These are phyloP conservation scores for Napeogenes sylphis DNA, from an alignment of 2,888 invertebrate genomes.

Conservation along the genomic window DNA sequence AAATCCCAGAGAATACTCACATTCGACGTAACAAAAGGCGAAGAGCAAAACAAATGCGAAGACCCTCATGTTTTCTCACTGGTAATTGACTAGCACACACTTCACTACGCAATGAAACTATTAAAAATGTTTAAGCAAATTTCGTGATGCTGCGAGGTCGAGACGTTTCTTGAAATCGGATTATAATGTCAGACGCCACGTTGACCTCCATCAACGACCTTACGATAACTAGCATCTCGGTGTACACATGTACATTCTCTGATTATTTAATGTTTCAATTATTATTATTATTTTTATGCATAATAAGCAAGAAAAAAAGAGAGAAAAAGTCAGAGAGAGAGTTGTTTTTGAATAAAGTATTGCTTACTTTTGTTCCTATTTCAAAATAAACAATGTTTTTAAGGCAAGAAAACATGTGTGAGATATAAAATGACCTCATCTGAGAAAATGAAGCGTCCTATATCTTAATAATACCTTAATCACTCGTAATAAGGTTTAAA, in stretches of 20 bases:
- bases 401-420: background rate
- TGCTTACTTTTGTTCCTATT: too few relatives aligned
- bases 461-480: too few relatives aligned
- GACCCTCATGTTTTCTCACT: constrained; percentile 47
- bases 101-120: constrained; percentile 8
- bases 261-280: constrained; percentile 2
- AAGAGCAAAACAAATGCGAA: constrained; percentile 49
- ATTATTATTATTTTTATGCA: too few relatives aligned
- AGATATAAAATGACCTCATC: constrained; percentile 8
- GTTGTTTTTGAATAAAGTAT: too few relatives aligned
- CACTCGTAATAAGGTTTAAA: too few relatives aligned
- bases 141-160: constrained; percentile 28
- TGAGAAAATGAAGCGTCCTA: background rate
- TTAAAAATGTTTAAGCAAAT: constrained; percentile 11
- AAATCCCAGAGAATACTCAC: constrained; percentile 49
- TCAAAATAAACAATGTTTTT: too few relatives aligned
- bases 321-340: too few relatives aligned
- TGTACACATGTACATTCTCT: constrained; percentile 40
- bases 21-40: constrained; percentile 52
- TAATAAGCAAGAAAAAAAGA: too few relatives aligned
- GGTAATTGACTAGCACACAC: constrained; percentile 12
- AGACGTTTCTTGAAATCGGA: constrained; percentile 27
- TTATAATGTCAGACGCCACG: constrained; percentile 27
- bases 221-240: constrained; percentile 49
- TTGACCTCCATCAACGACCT: constrained; percentile 58